Conservation (phyloP, 1,140 invertebrate species). For the Aphidius gifuensis region DNA sequence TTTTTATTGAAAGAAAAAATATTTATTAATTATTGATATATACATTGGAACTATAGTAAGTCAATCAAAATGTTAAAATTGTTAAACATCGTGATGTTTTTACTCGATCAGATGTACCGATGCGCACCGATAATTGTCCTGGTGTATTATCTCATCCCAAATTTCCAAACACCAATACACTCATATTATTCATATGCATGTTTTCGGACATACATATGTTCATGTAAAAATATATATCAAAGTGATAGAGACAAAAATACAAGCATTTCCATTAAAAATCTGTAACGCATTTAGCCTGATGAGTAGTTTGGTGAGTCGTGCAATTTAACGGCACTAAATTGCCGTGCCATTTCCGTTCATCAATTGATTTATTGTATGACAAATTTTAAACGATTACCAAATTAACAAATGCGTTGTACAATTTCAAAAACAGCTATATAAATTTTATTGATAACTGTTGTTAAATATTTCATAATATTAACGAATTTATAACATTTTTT, state of each 20-base stretch:
- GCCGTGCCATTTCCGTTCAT: constrained; percentile 29
- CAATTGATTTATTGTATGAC: constrained; percentile 35
- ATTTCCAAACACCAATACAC: constrained; percentile 16
- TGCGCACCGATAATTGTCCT: constrained; percentile 20
- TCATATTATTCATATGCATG: constrained; percentile 7
- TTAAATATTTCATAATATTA: neutral
- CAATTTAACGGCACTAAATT: constrained; percentile 32
- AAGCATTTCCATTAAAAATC: constrained; percentile 25
- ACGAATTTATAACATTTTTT: neutral
- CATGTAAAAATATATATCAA: neutral
- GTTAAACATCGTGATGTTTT: constrained; percentile 22
- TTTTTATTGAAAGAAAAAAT: too few relatives aligned
- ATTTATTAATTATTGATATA: too few relatives aligned
- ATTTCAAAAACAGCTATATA: neutral
- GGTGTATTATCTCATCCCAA: neutral
- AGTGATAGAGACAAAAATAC: neutral
- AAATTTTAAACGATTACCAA: constrained; percentile 30
- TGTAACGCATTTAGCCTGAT: constrained; percentile 30
- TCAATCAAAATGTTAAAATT: constrained; percentile 10
- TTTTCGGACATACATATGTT: neutral
- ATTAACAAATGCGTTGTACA: constrained; percentile 21
- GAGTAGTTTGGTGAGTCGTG: constrained; percentile 29
- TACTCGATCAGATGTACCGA: constrained; percentile 14
- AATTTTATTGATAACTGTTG: neutral
- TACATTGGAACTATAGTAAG: too few relatives aligned